Percentiles rank a stretch among this genome's conserved stretches.
Conservation (phyloP, 1,140 invertebrate genomes). For the Branchinecta lindahli region DNA sequence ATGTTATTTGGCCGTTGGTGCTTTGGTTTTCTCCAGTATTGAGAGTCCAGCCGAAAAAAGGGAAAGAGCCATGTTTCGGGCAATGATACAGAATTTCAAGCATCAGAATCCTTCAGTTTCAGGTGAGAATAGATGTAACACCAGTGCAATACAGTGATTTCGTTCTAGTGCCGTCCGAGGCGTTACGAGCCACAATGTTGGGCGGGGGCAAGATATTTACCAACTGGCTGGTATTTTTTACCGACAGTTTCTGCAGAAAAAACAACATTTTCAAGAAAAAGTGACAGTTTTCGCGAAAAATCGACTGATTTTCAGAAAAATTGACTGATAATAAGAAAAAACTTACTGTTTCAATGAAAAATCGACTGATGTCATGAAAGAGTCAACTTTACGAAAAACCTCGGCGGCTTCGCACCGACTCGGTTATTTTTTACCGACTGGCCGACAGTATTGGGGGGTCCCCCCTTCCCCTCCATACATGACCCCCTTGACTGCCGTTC, state of each 20-base stretch:
- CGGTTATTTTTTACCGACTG: too few species aligned
- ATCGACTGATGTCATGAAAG: too few species aligned
- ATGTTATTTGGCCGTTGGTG: slow-evolving; percentile 52
- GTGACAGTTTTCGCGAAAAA: not conserved
- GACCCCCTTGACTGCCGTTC: too few species aligned
- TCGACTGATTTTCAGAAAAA: not conserved
- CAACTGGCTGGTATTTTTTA: not conserved
- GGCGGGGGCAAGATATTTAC: not conserved
- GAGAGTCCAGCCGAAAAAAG: slow-evolving; percentile 49
- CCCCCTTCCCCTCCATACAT: too few species aligned
- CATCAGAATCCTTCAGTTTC: slow-evolving; percentile 36
- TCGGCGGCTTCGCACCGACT: too few species aligned
- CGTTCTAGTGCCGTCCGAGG: not conserved
- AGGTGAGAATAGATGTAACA: slow-evolving; percentile 31
- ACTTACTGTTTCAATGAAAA: too few species aligned
- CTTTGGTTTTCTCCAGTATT: slow-evolving; percentile 54
- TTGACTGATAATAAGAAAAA: too few species aligned
- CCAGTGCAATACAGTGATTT: not conserved
- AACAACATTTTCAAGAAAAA: not conserved
- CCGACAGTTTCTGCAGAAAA: not conserved
- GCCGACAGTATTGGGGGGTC: too few species aligned
- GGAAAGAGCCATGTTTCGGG: slow-evolving; percentile 36
- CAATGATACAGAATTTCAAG: slow-evolving; percentile 41
- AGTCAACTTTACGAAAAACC: too few species aligned
- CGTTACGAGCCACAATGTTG: slow-evolving; percentile 5